These are phyloP conservation scores for Trididemnum nubilum DNA, from an alignment of 23 tunicate species.

Conservation along the genomic window DNA sequence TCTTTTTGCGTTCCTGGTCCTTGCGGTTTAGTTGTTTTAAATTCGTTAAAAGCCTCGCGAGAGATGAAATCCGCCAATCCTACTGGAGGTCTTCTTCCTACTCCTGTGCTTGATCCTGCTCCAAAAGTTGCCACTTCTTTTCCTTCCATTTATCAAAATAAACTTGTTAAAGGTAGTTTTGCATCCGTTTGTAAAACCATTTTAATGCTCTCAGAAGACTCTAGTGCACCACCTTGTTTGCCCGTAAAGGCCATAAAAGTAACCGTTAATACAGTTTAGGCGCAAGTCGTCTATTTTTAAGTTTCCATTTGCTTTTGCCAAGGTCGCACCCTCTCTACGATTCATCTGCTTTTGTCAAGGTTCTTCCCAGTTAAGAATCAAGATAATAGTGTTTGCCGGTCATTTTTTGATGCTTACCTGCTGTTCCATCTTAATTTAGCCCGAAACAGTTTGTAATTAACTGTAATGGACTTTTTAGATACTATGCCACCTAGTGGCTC, in stretches of 20 bases:
- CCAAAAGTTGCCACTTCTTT: not conserved
- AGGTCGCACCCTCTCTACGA: too few relatives aligned
- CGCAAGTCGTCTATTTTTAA: too few relatives aligned
- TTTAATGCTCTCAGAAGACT: too few relatives aligned
- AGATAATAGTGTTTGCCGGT: not conserved
- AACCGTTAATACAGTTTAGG: too few relatives aligned
- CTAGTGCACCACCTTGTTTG: too few relatives aligned
- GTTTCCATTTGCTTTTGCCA: too few relatives aligned
- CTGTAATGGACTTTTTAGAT: not conserved
- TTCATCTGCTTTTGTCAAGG: too few relatives aligned
- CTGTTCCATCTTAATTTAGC: too few relatives aligned
- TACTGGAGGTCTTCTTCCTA: constrained; percentile 80
- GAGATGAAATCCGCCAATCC: constrained; percentile 86
- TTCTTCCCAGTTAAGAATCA: too few relatives aligned
- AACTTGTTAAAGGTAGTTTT: constrained; percentile 37
- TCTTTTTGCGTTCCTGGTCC: constrained; percentile 96
- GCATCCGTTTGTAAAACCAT: too few relatives aligned
- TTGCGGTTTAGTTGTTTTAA: constrained; percentile 80
- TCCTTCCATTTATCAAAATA: constrained; percentile 8
- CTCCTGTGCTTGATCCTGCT: constrained; percentile 44
- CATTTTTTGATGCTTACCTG: not conserved
- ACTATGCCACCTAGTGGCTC: not conserved
- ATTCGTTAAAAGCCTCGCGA: constrained; percentile 75
- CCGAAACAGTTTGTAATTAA: not conserved
- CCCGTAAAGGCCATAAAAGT: too few relatives aligned